These are phyloP conservation scores for Odontamblyopus lacepedii DNA, from an alignment of 2,797 vertebrate genomes.

Conservation along the genomic window DNA sequence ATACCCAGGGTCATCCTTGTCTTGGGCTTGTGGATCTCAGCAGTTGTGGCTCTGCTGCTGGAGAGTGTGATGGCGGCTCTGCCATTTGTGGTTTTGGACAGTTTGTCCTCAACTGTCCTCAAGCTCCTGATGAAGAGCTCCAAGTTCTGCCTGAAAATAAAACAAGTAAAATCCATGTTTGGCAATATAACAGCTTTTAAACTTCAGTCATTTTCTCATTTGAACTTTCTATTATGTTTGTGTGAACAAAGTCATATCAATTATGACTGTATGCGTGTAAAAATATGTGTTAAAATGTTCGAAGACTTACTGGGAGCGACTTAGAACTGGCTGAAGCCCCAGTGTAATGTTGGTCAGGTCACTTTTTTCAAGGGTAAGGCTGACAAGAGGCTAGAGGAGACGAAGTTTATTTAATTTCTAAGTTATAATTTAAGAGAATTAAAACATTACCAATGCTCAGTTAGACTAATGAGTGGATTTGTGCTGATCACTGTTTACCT, in stretches of 20 bases:
- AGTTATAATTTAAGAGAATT: neutral
- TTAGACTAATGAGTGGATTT: neutral
- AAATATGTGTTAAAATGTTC: neutral
- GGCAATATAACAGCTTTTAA: neutral
- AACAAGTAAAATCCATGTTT: neutral
- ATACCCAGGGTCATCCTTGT: neutral
- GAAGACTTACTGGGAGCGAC: conserved; percentile 27
- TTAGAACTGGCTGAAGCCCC: neutral
- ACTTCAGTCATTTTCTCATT: neutral
- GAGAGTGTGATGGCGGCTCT: conserved; percentile 22
- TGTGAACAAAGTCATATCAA: too few relatives aligned
- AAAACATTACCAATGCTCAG: neutral
- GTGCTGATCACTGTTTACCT: neutral
- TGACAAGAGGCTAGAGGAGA: conserved; percentile 18
- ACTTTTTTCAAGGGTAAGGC: conserved; percentile 24
- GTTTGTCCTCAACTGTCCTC: conserved; percentile 24
- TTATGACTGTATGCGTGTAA: neutral
- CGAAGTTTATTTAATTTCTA: neutral
- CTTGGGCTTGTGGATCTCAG: conserved; percentile 18
- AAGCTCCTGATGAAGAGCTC: conserved; percentile 2
- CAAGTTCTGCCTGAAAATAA: conserved; percentile 20
- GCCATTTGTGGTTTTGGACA: conserved; percentile 10
- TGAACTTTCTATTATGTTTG: neutral
- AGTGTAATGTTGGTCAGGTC: conserved; percentile 21
- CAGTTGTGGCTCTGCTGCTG: neutral